Base-by-base conservation (phyloP, 64 coral and sea anemone species). In the Hydrozoanthus tunicans region DNA sequence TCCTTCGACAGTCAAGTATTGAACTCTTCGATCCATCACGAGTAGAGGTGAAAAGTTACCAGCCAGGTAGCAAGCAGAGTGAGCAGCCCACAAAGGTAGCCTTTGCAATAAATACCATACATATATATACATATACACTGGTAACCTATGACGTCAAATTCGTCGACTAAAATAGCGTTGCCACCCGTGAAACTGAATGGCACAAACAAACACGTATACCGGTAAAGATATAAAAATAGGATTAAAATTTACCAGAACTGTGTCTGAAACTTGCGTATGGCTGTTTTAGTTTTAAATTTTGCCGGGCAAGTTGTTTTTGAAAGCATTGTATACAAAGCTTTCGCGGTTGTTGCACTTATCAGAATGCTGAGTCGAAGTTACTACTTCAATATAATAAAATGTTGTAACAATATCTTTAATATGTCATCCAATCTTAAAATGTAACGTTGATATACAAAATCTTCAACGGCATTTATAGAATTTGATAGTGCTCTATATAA, bases 21-120 rank as follows among this genome's bases (percentile, higher is more conserved):
- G 90, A 60, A 90, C 79, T 83, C 93, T 74, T 85, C 93, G 88
- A 53, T 94, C 90, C 93, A 94, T 94, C 8, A 64, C 70, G 23
- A 26, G 51, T 61, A 59, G 43, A 17, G 53, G 15, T 82, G 13
- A 6, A 73, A 14, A 74, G 13, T 15, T 12, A 58, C 57, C 9
- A 56, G 27, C 3, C 23, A 51, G 9, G 24, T 73, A 88, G 52
- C 9, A 51, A 52, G 26, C 66, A 81, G 60, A 25, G 51, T 5
- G 25, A 17, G 72, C 72, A 51, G 32, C 32, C 7, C 64, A 15
- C 62, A 17, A 20, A 15, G 55, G 77, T 6, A 4, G 15, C 3
- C 15, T 7, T 26, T 4, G 17, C 11, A 25, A 23, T 81, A 62
- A 81, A 81, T 61, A 64, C 11, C 23, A 57, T 17, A 0, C 23